Evolutionary conservation across 2,113 vertebrate species (phyloP).

Genomic region (Oncorhynchus mykiss): DNA sequence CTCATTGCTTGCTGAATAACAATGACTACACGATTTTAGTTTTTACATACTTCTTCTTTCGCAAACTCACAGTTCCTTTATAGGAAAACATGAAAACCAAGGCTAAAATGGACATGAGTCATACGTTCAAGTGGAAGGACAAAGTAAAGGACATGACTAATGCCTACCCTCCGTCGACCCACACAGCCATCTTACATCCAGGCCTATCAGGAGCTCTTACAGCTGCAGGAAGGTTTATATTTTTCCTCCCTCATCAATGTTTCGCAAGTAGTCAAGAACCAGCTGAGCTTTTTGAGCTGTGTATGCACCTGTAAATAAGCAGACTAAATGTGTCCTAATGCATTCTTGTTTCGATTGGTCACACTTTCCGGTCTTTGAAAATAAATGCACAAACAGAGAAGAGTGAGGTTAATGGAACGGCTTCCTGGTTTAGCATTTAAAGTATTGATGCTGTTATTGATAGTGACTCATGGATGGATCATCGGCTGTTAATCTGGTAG

Average conservation of each 20-base stretch:
- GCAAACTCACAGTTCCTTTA: too few relatives aligned
- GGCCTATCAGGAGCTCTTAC: constrained; percentile 13
- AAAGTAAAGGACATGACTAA: constrained; percentile 40
- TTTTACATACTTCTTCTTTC: too few relatives aligned
- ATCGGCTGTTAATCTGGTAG: not conserved
- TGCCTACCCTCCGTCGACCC: too few relatives aligned
- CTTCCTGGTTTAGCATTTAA: too few relatives aligned
- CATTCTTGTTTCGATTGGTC: not conserved
- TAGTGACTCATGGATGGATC: not conserved
- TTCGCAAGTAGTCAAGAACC: constrained; percentile 29
- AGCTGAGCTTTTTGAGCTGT: constrained; percentile 9
- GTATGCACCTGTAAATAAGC: not conserved
- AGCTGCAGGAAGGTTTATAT: not conserved
- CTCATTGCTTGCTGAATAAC: not conserved
- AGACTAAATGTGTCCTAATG: not conserved
- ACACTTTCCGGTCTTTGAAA: not conserved
- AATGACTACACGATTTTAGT: not conserved
- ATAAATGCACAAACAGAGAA: not conserved
- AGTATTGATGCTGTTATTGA: too few relatives aligned
- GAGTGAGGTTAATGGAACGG: not conserved
- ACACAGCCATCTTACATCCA: constrained; percentile 28
- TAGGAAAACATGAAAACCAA: too few relatives aligned
- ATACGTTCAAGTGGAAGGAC: not conserved
- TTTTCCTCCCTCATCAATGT: constrained; percentile 47
- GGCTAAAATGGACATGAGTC: not conserved